These are phyloP conservation scores for Apamea epomidion DNA, from an alignment of 2,888 invertebrate species.

Conservation along the genomic window DNA sequence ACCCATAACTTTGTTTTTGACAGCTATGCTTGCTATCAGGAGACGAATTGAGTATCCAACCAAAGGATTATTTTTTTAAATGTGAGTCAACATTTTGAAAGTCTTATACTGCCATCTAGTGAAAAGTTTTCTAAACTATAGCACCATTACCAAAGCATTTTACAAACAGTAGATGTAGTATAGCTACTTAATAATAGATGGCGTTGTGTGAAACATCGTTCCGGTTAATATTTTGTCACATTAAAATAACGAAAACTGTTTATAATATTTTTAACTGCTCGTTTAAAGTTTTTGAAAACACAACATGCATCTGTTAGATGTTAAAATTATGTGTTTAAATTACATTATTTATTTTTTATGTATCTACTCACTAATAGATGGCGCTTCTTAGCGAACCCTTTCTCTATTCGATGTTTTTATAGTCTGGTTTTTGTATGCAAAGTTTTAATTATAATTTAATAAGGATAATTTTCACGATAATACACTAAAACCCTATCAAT, in stretches of 20 bases:
- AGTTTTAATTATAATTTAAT: not conserved
- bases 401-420: rapidly evolving
- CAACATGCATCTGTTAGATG: rapidly evolving
- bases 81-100: not conserved
- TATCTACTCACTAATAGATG: constrained; percentile 43
- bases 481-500: not conserved
- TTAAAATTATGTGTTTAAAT: too few species aligned
- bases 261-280: rapidly evolving
- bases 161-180: not conserved
- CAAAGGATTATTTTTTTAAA: not conserved
- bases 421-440: not conserved
- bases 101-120: constrained; percentile 44
- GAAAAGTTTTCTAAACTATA: not conserved
- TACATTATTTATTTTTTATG: too few species aligned
- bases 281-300: not conserved
- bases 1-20: not conserved
- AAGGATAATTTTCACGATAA: not conserved
- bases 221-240: too few species aligned
- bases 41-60: not conserved
- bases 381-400: not conserved
- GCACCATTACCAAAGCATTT: rapidly evolving
- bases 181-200: constrained; percentile 68
- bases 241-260: not conserved
- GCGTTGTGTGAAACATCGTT: not conserved
- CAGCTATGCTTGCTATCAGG: not conserved